Conservation (phyloP, 1,140 invertebrate genomes). For the Drosophila pallidifrons region DNA sequence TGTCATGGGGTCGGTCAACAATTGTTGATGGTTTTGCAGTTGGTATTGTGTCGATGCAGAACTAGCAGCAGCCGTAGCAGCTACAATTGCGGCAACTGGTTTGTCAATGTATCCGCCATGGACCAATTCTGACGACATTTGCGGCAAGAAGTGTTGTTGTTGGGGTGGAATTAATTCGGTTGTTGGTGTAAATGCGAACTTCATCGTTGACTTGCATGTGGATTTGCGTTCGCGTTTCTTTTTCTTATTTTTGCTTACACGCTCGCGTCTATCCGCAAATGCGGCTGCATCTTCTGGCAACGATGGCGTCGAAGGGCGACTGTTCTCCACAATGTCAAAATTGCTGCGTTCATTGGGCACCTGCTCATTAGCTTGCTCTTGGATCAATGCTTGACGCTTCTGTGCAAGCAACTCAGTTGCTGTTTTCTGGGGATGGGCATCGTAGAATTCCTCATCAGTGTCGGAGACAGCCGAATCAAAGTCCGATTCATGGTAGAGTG, state of each 20-base stretch:
- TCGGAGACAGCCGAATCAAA: constrained; percentile 93
- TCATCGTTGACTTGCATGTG: constrained; percentile 56
- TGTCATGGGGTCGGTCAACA: neutral
- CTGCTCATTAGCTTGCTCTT: constrained; percentile 86
- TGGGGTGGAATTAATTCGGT: neutral
- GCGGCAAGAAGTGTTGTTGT: neutral
- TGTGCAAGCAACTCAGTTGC: constrained; percentile 90
- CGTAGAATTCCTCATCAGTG: constrained; percentile 94
- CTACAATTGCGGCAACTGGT: neutral
- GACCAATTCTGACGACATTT: neutral
- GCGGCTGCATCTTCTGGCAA: constrained; percentile 84
- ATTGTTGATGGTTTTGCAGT: constrained; percentile 2
- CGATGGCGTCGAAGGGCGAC: constrained; percentile 87
- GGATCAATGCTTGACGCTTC: constrained; percentile 89
- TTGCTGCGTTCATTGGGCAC: constrained; percentile 86
- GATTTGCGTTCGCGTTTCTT: constrained; percentile 88
- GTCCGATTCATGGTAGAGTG: constrained; percentile 88
- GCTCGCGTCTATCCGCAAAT: constrained; percentile 83
- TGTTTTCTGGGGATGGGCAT: constrained; percentile 90
- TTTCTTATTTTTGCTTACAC: constrained; percentile 87
- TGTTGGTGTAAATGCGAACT: constrained; percentile 20
- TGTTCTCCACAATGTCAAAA: constrained; percentile 87
- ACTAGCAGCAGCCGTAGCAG: constrained; percentile 6
- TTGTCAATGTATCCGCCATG: neutral
- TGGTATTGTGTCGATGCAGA: constrained; percentile 10